Conservation (phyloP, 2,113 vertebrate species). For the Rhombomys opimus region DNA sequence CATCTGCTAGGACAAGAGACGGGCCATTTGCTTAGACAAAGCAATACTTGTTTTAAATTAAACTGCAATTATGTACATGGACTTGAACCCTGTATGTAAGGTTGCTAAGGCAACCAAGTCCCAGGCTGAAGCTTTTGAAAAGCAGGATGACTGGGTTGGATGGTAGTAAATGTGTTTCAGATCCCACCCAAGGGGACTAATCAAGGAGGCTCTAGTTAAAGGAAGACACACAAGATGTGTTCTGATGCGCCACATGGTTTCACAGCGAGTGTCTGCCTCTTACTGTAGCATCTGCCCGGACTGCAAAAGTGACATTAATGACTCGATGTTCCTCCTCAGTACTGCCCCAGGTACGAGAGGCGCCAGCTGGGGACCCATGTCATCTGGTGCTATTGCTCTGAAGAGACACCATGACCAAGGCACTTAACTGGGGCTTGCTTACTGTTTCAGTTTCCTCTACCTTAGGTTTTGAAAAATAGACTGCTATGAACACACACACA, state of each 20-base stretch:
- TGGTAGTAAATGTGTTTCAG: background rate
- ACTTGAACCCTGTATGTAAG: constrained; percentile 8
- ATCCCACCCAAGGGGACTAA: background rate
- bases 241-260: background rate
- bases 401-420: background rate
- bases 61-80: background rate
- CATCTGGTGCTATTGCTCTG: background rate
- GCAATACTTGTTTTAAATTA: background rate
- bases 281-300: background rate
- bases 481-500: background rate
- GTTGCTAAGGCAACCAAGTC: constrained; percentile 14
- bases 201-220: constrained; percentile 33
- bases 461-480: background rate
- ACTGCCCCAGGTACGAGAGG: background rate
- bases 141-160: background rate
- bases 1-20: background rate
- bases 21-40: background rate
- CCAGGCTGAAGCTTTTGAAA: constrained; percentile 19
- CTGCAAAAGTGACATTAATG: background rate
- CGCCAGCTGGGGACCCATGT: background rate
- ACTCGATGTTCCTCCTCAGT: background rate
- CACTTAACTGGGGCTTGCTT: background rate
- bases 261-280: background rate
- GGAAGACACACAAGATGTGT: background rate
- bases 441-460: background rate